Percentiles rank a stretch among this genome's conserved stretches.
Evolutionary conservation across 1,140 invertebrate genomes (phyloP).

Genomic region (Phocides pigmalion): DNA sequence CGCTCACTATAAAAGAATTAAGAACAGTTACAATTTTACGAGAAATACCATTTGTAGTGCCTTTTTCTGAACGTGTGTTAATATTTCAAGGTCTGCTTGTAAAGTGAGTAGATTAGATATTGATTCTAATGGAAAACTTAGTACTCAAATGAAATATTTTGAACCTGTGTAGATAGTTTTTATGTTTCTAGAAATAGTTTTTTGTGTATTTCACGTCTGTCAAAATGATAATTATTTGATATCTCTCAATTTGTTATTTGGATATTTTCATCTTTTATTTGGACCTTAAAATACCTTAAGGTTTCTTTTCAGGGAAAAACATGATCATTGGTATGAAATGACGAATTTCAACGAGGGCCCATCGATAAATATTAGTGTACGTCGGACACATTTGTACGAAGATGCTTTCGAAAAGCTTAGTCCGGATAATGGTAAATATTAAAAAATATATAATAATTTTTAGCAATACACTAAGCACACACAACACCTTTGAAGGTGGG

Average conservation of each 20-base stretch:
- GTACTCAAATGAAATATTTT: no score
- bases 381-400: constrained; percentile 97
- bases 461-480: no score
- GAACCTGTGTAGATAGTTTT: no score
- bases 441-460: not conserved
- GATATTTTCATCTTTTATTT: not conserved
- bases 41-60: constrained; percentile 96
- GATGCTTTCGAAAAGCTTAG: constrained; percentile 98
- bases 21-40: constrained; percentile 94
- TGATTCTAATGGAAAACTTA: no score
- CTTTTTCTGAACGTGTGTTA: constrained; percentile 94
- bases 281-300: constrained; percentile 7
- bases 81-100: constrained; percentile 91
- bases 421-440: constrained; percentile 90
- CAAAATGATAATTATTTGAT: no score
- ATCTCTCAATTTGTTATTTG: no score
- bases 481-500: no score
- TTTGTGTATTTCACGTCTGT: no score
- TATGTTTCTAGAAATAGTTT: no score
- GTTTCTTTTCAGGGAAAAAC: constrained; percentile 86
- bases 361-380: constrained; percentile 91
- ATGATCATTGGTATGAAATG: constrained; percentile 89
- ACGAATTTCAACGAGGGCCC: constrained; percentile 90
- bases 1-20: constrained; percentile 94
- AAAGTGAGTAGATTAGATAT: constrained; percentile 54